phyloP scores from a whole-genome alignment of 2,888 invertebrate species.

The Lycaena phlaeas region DNA sequence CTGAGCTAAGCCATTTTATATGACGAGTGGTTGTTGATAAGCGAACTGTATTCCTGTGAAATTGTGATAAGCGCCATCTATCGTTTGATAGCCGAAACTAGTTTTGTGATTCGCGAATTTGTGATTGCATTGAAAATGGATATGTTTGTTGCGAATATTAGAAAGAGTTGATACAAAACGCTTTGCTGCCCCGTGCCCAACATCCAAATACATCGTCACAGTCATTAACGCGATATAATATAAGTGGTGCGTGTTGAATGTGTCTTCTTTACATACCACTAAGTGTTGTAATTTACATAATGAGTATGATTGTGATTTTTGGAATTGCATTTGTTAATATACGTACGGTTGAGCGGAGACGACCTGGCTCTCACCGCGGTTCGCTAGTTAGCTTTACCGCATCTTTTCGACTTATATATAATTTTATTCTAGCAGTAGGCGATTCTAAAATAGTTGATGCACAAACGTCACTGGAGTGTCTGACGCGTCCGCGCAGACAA shows the following conservation, averaged over 20 bases:
- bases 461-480: slow-evolving; percentile 62
- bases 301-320: slow-evolving; percentile 54
- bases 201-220: slow-evolving; percentile 26
- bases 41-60: too few species aligned
- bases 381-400: slow-evolving; percentile 49
- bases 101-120: too few species aligned
- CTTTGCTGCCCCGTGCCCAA: too few species aligned
- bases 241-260: slow-evolving; percentile 63
- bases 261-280: slow-evolving; percentile 64
- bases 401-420: slow-evolving; percentile 42
- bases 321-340: slow-evolving; percentile 66
- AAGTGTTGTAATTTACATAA: slow-evolving; percentile 52
- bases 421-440: slow-evolving; percentile 53
- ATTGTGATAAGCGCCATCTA: too few species aligned
- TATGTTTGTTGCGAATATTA: too few species aligned
- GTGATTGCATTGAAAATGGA: too few species aligned
- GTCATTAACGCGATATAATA: slow-evolving; percentile 35
- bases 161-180: too few species aligned
- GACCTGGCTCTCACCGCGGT: slow-evolving; percentile 64
- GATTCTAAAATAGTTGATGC: slow-evolving; percentile 48
- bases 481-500: slow-evolving; percentile 47
- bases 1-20: too few species aligned
- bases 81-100: too few species aligned
- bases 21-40: too few species aligned
- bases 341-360: slow-evolving; percentile 49